Percentiles rank a stretch among this genome's conserved stretches.
These are phyloP conservation scores for Seladonia tumulorum DNA, from an alignment of 2,888 invertebrate species.

Conservation along the genomic window DNA sequence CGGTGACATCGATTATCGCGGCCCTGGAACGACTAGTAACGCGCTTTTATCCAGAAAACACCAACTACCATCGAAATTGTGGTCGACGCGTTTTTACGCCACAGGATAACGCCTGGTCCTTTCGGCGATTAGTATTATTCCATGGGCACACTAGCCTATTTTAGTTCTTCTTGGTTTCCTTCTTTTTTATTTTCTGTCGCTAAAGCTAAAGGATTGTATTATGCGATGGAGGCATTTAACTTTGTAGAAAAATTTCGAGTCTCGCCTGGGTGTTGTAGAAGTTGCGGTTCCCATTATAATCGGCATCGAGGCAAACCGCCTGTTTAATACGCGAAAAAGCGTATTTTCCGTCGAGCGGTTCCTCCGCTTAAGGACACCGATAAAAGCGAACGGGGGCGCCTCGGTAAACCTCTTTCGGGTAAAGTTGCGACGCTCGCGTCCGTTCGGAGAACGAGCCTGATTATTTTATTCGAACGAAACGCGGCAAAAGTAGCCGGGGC, in stretches of 20 bases:
- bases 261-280: no score
- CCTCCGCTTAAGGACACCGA: background rate
- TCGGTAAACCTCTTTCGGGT: slow-evolving; percentile 1
- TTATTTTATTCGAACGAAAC: slow-evolving; percentile 45
- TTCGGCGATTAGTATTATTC: background rate
- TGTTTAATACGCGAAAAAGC: background rate
- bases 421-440: background rate
- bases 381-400: slow-evolving; percentile 6
- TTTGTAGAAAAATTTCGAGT: no score
- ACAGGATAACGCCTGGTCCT: background rate
- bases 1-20: slow-evolving; percentile 13
- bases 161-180: background rate
- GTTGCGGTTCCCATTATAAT: background rate
- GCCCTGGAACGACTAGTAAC: slow-evolving; percentile 5
- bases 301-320: background rate
- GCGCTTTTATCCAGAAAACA: background rate
- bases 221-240: no score
- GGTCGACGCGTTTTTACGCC: background rate
- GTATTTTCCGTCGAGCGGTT: background rate
- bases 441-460: slow-evolving; percentile 26
- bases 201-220: no score
- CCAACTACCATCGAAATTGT: background rate
- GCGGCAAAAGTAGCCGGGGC: slow-evolving; percentile 7
- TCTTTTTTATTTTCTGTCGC: no score
- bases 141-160: background rate